Conservation (phyloP, 2,797 vertebrate species). For the Artibeus lituratus region DNA sequence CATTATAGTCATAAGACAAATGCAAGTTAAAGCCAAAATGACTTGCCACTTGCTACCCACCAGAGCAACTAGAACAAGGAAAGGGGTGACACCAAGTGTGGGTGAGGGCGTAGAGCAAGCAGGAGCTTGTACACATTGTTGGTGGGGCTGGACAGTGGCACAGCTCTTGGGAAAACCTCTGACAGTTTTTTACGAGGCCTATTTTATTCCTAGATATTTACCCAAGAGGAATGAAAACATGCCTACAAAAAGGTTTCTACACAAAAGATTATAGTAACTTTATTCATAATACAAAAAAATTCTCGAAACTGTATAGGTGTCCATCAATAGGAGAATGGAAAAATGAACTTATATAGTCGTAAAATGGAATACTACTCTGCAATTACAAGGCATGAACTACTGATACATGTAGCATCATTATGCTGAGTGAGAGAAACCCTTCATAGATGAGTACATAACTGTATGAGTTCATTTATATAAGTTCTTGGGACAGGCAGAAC, state of each 20-base stretch:
- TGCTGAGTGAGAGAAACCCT: not conserved
- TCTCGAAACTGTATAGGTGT: not conserved
- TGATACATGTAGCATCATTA: too few species aligned
- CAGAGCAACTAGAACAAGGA: not conserved
- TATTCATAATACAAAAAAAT: constrained; percentile 5
- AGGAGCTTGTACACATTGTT: fast-evolving
- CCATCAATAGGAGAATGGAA: not conserved
- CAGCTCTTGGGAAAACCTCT: not conserved
- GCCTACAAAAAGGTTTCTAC: not conserved
- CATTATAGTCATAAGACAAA: not conserved
- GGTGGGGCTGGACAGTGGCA: not conserved
- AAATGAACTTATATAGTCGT: not conserved
- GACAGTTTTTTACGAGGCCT: not conserved
- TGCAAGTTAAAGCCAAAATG: not conserved
- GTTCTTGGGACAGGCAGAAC: not conserved
- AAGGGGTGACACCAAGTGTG: not conserved
- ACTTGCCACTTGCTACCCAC: not conserved
- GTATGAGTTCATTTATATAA: not conserved
- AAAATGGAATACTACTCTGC: not conserved
- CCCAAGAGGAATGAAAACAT: not conserved
- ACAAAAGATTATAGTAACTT: not conserved
- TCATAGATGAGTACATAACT: not conserved
- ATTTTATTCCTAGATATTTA: not conserved
- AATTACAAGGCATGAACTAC: not conserved
- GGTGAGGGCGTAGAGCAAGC: not conserved